Evolutionary conservation across 2,113 vertebrate species (phyloP).

Genomic region (Brachypteracias leptosomus): DNA sequence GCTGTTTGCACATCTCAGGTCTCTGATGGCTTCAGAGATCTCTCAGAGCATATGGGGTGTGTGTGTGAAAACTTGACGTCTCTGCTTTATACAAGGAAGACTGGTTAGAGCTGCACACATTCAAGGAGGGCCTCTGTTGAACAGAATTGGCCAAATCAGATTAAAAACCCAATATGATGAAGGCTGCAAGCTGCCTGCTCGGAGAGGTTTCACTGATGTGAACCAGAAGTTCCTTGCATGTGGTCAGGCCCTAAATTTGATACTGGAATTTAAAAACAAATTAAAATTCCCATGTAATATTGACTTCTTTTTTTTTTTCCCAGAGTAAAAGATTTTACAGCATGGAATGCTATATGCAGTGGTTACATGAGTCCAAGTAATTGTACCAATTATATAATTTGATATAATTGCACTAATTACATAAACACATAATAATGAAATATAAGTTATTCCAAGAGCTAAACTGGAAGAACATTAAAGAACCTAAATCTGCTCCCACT

Average conservation of each 20-base stretch:
- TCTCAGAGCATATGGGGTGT: neutral
- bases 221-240: slow-evolving; percentile 57
- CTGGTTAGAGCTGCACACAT: neutral
- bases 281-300: slow-evolving; percentile 64
- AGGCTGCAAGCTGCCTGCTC: slow-evolving; percentile 19
- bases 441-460: slow-evolving; percentile 68
- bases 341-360: slow-evolving; percentile 58
- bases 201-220: slow-evolving; percentile 40
- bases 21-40: neutral
- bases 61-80: neutral
- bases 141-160: slow-evolving; percentile 60
- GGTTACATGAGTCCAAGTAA: slow-evolving; percentile 65
- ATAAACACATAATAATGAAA: slow-evolving; percentile 41
- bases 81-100: neutral
- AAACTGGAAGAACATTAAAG: slow-evolving; percentile 70
- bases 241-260: slow-evolving; percentile 57
- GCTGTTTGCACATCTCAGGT: neutral
- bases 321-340: slow-evolving; percentile 54
- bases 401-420: slow-evolving; percentile 56
- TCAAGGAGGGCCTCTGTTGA: slow-evolving; percentile 37
- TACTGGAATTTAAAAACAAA: slow-evolving; percentile 64
- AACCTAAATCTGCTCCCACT: slow-evolving; percentile 53
- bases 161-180: slow-evolving; percentile 34
- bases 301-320: slow-evolving; percentile 7
- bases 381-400: slow-evolving; percentile 68